Conservation (phyloP, 2,113 vertebrate species). For the Hiodon alosoides region DNA sequence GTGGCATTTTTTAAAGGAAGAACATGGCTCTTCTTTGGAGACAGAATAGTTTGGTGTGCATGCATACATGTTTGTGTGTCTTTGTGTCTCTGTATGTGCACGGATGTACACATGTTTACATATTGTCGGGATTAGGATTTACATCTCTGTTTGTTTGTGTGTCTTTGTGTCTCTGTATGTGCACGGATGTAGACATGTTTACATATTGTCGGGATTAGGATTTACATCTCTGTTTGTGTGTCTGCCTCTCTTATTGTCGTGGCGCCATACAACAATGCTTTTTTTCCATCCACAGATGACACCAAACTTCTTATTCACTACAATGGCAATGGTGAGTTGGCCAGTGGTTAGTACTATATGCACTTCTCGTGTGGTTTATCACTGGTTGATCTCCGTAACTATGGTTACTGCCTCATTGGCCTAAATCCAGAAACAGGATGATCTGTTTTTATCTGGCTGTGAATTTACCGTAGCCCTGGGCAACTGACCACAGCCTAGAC, state of each 20-base stretch:
- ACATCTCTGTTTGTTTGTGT: constrained; percentile 10
- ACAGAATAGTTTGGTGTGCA: no score
- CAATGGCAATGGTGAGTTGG: constrained; percentile 64
- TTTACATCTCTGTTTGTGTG: constrained; percentile 16
- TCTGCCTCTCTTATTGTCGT: constrained; percentile 15
- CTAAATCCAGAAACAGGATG: neutral
- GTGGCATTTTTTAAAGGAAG: no score
- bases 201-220: constrained; percentile 23
- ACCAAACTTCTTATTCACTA: constrained; percentile 65
- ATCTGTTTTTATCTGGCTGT: neutral
- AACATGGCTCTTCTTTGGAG: no score
- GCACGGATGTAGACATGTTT: neutral
- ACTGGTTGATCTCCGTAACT: neutral
- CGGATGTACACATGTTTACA: constrained; percentile 5
- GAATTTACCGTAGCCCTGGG: constrained; percentile 9
- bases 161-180: neutral
- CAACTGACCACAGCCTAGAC: constrained; percentile 10
- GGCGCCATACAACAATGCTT: constrained; percentile 31
- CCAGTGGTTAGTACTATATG: constrained; percentile 20
- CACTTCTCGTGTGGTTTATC: neutral
- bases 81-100: constrained; percentile 19
- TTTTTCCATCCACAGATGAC: constrained; percentile 60
- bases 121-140: constrained; percentile 24
- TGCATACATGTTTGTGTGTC: neutral
- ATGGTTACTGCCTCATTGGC: neutral